Evolutionary conservation across 2,113 vertebrate genomes (phyloP), one percentile per base, ranked within the genome.

Genomic region (Sander vitreus): DNA sequence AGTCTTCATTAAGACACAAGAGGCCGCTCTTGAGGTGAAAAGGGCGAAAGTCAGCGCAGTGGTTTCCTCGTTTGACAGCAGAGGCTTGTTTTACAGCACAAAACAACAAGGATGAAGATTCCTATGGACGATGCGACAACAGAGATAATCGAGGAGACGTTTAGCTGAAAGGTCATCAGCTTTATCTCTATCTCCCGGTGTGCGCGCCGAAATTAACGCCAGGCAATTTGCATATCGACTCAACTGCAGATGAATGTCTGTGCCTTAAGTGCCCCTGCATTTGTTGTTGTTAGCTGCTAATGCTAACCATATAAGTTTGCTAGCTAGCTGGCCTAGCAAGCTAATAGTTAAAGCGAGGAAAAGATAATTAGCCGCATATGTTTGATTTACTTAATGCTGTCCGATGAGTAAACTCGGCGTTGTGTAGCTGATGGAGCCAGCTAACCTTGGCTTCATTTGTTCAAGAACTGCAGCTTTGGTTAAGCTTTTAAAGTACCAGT

Each of bases 261-360:
- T 58, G 78, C 69, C 84, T 80, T 53, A 54, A 62, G 80, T 69
- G 59, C 39, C 62, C 48, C 47, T 68, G 75, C 75, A 84, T 81
- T 89, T 93, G 89, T 94, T 94, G 90, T 93, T 91, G 77, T 91
- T 92, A 92, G 91, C 88, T 6, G 73, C 78, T 76, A 70, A 92
- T 86, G 91, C 90, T 92, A 92, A 79, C 85, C 27, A 59, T 16
- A 83, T 81, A 92, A 92, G 90, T 91, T 91, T 91, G 62, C 6
- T 81, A 80, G 88, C 84, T 93, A 88, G 90, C 90, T 89, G 87
- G 92, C 88, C 88, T 84, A 80, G 89, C 82, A 39, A 39, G 79
- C 84, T 84, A 81, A 78, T 59, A 43, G 54, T 84, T 53, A 36
- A 57, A 57, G 57, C 48, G 15, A 50, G 43, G 23, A 36, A 58